These are phyloP conservation scores for Uloborus diversus DNA, from an alignment of 1,140 invertebrate species.

Conservation along the genomic window DNA sequence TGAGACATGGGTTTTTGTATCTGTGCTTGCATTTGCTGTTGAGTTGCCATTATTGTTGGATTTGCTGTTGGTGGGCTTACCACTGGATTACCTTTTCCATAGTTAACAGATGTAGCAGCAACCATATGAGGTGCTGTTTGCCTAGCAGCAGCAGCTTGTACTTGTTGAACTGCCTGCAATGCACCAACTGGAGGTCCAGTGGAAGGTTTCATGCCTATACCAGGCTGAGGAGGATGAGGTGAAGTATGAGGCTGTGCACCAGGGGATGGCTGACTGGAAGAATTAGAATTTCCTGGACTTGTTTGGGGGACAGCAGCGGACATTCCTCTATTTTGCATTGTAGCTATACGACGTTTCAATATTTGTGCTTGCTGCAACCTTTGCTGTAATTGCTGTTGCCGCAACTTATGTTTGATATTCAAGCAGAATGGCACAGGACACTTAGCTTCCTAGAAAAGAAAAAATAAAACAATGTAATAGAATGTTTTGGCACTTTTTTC, in stretches of 20 bases:
- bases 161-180: slow-evolving; percentile 86
- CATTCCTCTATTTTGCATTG: slow-evolving; percentile 64
- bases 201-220: slow-evolving; percentile 72
- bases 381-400: slow-evolving; percentile 95
- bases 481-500: no score
- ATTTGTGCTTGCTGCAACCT: slow-evolving; percentile 87
- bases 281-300: slow-evolving; percentile 51
- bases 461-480: no score
- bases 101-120: slow-evolving; percentile 62
- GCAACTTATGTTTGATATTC: slow-evolving; percentile 96
- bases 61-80: slow-evolving; percentile 18
- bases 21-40: slow-evolving; percentile 46
- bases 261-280: slow-evolving; percentile 59
- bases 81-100: slow-evolving; percentile 76
- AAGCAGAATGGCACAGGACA: slow-evolving; percentile 98
- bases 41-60: slow-evolving; percentile 13
- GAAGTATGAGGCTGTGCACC: slow-evolving; percentile 60
- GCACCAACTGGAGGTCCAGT: slow-evolving; percentile 81
- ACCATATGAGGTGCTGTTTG: slow-evolving; percentile 78
- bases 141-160: slow-evolving; percentile 89
- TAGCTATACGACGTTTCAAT: slow-evolving; percentile 85
- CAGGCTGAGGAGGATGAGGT: slow-evolving; percentile 68
- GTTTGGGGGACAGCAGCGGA: slow-evolving; percentile 43
- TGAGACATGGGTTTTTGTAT: slow-evolving; percentile 56
- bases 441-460: slow-evolving; percentile 75